Evolutionary conservation across 2,888 invertebrate species (phyloP), one percentile per base, ranked within the genome.

Genomic region (Maniola hyperantus): DNA sequence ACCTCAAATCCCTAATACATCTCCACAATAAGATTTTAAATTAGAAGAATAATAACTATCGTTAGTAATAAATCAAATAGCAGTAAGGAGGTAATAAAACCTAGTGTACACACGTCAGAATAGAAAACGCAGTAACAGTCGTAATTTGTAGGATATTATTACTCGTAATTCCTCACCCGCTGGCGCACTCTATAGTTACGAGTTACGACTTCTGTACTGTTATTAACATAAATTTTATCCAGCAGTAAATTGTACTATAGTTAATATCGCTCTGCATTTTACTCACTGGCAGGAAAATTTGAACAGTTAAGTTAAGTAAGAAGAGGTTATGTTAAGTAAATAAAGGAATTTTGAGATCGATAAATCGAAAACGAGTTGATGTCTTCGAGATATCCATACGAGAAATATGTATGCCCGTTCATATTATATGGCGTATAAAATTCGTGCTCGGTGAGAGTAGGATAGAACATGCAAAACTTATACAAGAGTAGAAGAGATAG

Each of bases 181-280:
- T 61, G 11, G 55, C 60, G 11, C 39, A 51, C 50, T 60, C 44
- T 10, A 33, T 34, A 59, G 42, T 59, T 48, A 54, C 54, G 54
- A 54, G n/a, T 57, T 36, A 50, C 53, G 44, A 62, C 39, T 54
- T 59, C 42, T 54, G 54, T 62, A 50, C 42, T 59, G 39, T 36
- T 50, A 66, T 69, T 66, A 69, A 48, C 55, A 64, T 69, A 64
- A 66, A 66, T 68, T 59, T 66, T 58, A 65, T 60, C 63, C 48
- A 53, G 53, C 58, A 48, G 34, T 66, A 63, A 63, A 54, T n/a
- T 44, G n/a, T 48, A 42, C 60, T 46, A 44, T 33, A n/a, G 18
- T 39, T 33, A 42, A 36, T 53, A 59, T 58, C 26, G 57, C 26
- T 39, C 46, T 15, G n/a, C 10, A 46, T 39, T 57, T 57, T 42